Base-by-base conservation (phyloP, 2,113 vertebrate genomes). In the Siniperca chuatsi region DNA sequence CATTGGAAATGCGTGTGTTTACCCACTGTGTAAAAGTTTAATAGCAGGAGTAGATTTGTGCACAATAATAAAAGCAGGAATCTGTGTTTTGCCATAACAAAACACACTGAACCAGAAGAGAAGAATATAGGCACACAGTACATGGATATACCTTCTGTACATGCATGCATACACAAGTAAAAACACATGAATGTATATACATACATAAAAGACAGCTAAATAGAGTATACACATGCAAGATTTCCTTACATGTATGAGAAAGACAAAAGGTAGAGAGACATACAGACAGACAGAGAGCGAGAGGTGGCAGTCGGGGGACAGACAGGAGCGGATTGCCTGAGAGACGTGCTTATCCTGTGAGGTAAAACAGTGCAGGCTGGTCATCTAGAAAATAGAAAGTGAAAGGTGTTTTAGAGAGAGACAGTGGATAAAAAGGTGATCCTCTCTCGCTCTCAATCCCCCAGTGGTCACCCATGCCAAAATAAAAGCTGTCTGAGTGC, bases 381-480 rank as follows among this genome's bases (percentile, higher is more conserved):
- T 92, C 91, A 92, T 82, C 90, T 92, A 87, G 90, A 90, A 93
- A 95, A 94, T 90, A 76, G 33, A 90, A 95, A 92, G 79, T 86
- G 92, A 93, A 92, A 91, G 87, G 91, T 88, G 88, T 91, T 90
- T 92, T 81, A 76, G 76, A 75, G 80, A 71, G 79, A 77, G 85
- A 69, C 70, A 54, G 55, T 73, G 77, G 87, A 92, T 91, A 37
- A 84, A 92, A 87, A 92, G 81, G 86, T 88, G 90, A 93, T 92
- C 79, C 84, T 78, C 71, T 75, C 73, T 70, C 82, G 15, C 80
- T 80, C 77, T 65, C 79, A 77, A 75, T 76, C 76, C 88, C 83
- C 87, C 74, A 20, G 75, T 18, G 78, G 58, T 76, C 20, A 16
- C 25, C 78, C 21, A n/a, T 20, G 75, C 75, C 85, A 78, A 67